Base-by-base conservation (phyloP, 2,888 invertebrate genomes). In the Drosophila fungiperda region DNA sequence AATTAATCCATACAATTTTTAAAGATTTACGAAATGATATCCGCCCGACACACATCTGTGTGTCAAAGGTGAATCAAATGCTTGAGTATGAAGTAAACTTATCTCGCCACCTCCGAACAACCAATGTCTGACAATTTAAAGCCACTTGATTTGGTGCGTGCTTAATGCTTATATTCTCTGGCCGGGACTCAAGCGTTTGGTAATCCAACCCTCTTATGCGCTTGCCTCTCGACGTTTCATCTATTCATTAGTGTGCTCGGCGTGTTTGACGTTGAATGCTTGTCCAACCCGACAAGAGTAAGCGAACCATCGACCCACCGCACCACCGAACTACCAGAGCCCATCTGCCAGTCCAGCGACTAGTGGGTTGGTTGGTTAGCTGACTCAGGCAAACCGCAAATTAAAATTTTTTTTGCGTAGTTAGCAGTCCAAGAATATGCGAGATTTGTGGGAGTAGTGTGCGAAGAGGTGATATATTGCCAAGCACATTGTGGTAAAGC, bases 131-230 rank as follows among this genome's bases (percentile, higher is more conserved):
- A 79, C 85, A 87, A 84, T 87, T 82, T 82, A 81, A 84, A 82
- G 73, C 81, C 86, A 87, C 87, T 89, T 87, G 87, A 89, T 78
- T 79, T 76, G 68, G 68, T 79, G 86, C 89, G 89, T 89, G 86
- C 89, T 84, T 82, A 87, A 86, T 76, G 82, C 79, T 71, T 75
- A 64, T 69, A 78, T 87, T 83, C 77, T 61, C 67, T 82, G 67
- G 67, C 70, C 60, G 49, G 58, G 68, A 72, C 78, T 68, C 73
- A 59, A 65, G 68, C 59, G 73, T 73, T 77, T 67, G 75, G 73
- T 84, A 79, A 76, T 80, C 80, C 80, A 68, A 78, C 54, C 69
- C 78, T 62, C 82, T 63, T 73, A 70, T 68, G 69, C 71, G 54
- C 63, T 62, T 63, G 73, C 79, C 79, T 79, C 79, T 82, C 76